Percentiles rank a stretch among this genome's conserved stretches.
Evolutionary conservation across 1,140 invertebrate species (phyloP).

Genomic region (Drosophila sucinea): DNA sequence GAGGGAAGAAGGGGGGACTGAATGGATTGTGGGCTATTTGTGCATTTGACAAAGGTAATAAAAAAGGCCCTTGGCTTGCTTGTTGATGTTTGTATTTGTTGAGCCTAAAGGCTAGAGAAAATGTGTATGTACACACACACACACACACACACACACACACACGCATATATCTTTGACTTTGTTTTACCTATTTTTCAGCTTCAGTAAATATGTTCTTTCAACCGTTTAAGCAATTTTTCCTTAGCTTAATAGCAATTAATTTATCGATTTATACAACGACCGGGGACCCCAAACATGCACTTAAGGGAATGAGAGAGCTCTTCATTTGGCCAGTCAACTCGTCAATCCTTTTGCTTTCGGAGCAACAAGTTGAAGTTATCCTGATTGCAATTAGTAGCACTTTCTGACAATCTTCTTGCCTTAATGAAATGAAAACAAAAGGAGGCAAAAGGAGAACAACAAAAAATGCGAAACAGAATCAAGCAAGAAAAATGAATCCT

Average conservation of each 20-base stretch:
- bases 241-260: slow-evolving; percentile 16
- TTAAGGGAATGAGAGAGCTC: slow-evolving; percentile 42
- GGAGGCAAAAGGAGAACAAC: slow-evolving; percentile 23
- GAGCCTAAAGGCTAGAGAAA: slow-evolving; percentile 32
- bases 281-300: slow-evolving; percentile 9
- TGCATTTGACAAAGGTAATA: slow-evolving; percentile 80
- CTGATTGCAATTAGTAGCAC: slow-evolving; percentile 76
- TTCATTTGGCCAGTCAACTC: slow-evolving; percentile 47
- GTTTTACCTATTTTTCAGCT: slow-evolving; percentile 32
- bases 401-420: slow-evolving; percentile 67
- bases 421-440: slow-evolving; percentile 75
- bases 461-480: slow-evolving; percentile 19
- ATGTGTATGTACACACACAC: slow-evolving; percentile 28
- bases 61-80: slow-evolving; percentile 70
- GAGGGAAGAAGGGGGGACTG: slow-evolving; percentile 27
- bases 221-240: background rate
- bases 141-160: background rate
- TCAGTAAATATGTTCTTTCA: slow-evolving; percentile 13
- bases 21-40: slow-evolving; percentile 75
- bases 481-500: slow-evolving; percentile 11
- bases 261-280: background rate
- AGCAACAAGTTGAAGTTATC: slow-evolving; percentile 74
- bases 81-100: slow-evolving; percentile 62
- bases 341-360: slow-evolving; percentile 37
- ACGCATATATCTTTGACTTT: slow-evolving; percentile 7